Evolutionary conservation across 2,797 vertebrate genomes (phyloP).

Genomic region (Enteromius paludinosus): DNA sequence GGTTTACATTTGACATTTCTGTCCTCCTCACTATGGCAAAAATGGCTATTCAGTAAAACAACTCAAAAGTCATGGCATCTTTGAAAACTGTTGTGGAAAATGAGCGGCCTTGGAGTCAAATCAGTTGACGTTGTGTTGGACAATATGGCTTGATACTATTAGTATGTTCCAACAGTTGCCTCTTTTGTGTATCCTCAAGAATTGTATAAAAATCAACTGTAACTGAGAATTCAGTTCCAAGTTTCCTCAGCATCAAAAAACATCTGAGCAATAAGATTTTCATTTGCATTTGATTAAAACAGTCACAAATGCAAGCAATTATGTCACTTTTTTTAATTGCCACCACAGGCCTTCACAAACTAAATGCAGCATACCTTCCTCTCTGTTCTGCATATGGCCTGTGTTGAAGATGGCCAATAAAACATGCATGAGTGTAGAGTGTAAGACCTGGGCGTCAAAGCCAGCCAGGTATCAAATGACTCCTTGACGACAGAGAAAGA

Average conservation of each 20-base stretch:
- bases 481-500: constrained; percentile 64
- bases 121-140: background rate
- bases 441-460: constrained; percentile 58
- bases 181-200: background rate
- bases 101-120: background rate
- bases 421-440: constrained; percentile 71
- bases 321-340: background rate
- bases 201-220: background rate
- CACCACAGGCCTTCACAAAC: background rate
- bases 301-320: background rate
- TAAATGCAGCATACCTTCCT: background rate
- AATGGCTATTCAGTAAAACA: background rate
- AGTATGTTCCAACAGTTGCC: background rate
- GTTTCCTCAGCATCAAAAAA: background rate
- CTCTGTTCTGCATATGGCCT: constrained; percentile 6
- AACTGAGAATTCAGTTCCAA: background rate
- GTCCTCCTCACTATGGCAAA: no score
- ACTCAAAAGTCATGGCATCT: background rate
- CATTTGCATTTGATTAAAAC: constrained; percentile 14
- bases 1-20: no score
- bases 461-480: constrained; percentile 74
- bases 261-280: background rate
- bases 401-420: constrained; percentile 54
- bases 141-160: background rate
- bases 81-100: background rate